Evolutionary conservation across 35 echinoderm and acorn worm genomes (phyloP).

Genomic region (Patiria miniata): DNA sequence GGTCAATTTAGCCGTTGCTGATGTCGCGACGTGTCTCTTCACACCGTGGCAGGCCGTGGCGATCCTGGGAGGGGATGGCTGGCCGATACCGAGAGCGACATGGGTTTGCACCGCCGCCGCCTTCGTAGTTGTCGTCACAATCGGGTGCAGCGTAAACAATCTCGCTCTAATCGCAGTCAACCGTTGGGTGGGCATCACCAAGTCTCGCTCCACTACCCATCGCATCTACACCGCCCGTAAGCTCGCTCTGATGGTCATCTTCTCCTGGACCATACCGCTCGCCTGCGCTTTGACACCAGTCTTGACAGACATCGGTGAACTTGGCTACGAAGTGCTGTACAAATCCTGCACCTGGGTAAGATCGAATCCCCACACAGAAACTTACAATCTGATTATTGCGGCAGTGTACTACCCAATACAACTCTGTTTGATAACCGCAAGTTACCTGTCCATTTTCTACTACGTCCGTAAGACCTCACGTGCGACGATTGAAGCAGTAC

Average conservation of each 20-base stretch:
- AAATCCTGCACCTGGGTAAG: constrained; percentile 34
- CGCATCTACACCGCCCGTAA: not conserved
- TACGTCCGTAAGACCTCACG: not conserved
- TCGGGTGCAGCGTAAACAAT: constrained; percentile 67
- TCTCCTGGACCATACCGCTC: constrained; percentile 22
- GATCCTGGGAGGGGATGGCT: not conserved
- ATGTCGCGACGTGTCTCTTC: constrained; percentile 38
- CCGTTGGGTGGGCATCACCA: constrained; percentile 48
- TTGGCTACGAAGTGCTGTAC: constrained; percentile 67
- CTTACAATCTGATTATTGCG: not conserved
- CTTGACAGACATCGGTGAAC: constrained; percentile 42
- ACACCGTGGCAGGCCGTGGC: constrained; percentile 34
- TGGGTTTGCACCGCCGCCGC: constrained; percentile 44
- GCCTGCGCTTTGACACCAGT: constrained; percentile 40
- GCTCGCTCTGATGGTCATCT: constrained; percentile 20
- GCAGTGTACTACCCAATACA: not conserved
- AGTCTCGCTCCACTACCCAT: too few species aligned
- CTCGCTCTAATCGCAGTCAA: constrained; percentile 63
- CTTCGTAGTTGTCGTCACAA: constrained; percentile 42
- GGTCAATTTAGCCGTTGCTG: constrained; percentile 58
- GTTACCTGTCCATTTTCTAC: constrained; percentile 48
- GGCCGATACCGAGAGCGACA: constrained; percentile 42
- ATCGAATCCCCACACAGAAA: not conserved
- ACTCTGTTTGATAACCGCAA: not conserved
- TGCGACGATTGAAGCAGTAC: not conserved